A percentile compares a stretch with the other conserved stretches of the same genome.
These are phyloP conservation scores for Myotis brandtii DNA, from an alignment of 2,113 vertebrate genomes.

Conservation along the genomic window DNA sequence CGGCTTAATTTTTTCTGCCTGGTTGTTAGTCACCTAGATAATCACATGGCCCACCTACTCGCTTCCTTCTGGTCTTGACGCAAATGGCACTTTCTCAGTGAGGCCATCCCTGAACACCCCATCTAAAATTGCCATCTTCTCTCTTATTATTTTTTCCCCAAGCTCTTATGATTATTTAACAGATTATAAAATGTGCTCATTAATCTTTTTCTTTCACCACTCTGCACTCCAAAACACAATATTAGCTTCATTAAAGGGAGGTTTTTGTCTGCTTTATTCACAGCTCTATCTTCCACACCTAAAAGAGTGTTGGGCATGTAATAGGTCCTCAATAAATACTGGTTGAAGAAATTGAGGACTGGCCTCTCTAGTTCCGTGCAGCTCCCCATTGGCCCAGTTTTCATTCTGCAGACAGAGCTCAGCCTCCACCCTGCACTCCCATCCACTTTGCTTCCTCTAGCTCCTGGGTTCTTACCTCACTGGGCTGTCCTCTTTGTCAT, in stretches of 20 bases:
- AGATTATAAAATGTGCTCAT: conserved; percentile 11
- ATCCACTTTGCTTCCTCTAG: neutral
- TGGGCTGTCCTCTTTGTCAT: neutral
- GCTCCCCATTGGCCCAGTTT: neutral
- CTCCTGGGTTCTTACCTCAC: neutral
- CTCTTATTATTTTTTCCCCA: neutral
- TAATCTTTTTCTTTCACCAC: neutral
- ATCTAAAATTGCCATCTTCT: neutral
- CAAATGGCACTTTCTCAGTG: neutral
- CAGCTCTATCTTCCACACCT: neutral
- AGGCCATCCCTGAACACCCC: neutral
- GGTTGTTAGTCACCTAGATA: neutral
- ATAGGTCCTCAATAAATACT: neutral
- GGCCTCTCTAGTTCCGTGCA: fast-evolving
- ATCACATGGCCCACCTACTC: neutral
- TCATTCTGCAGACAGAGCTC: neutral
- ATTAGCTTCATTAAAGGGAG: neutral
- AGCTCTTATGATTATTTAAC: conserved; percentile 4
- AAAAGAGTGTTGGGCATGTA: no score
- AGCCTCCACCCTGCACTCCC: neutral
- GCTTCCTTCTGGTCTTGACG: neutral
- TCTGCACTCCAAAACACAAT: neutral
- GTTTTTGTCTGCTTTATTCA: neutral
- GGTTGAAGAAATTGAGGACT: neutral
- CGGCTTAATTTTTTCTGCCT: neutral